Conservation (phyloP, 2,888 invertebrate genomes). For the Hecatera dysodea region DNA sequence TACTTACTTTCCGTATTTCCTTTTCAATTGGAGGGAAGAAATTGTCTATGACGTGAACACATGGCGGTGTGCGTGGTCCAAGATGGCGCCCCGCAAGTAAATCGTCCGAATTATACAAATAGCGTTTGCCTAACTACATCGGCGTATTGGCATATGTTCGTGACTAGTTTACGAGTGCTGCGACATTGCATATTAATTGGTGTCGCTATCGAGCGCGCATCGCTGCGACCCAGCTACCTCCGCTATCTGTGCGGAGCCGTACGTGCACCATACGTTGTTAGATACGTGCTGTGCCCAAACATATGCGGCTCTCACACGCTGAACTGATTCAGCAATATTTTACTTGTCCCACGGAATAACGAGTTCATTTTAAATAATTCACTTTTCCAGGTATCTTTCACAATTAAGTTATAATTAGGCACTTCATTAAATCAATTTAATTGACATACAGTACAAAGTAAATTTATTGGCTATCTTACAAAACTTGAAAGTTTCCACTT, state of each 20-base stretch:
- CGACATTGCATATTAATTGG: constrained; percentile 91
- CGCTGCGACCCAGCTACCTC: constrained; percentile 84
- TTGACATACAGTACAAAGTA: constrained; percentile 53
- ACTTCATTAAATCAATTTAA: constrained; percentile 34
- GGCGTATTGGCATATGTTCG: constrained; percentile 90
- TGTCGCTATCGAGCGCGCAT: constrained; percentile 87
- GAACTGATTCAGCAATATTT: constrained; percentile 21
- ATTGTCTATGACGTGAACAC: constrained; percentile 57
- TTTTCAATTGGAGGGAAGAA: constrained; percentile 58
- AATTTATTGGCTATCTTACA: constrained; percentile 50
- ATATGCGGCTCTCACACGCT: constrained; percentile 29
- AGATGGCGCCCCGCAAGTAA: constrained; percentile 75
- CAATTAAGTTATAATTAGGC: constrained; percentile 11
- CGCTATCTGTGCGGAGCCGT: constrained; percentile 49
- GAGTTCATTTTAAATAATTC: not conserved
- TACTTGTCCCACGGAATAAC: not conserved
- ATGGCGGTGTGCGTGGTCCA: constrained; percentile 49
- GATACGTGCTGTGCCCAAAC: constrained; percentile 35
- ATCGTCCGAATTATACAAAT: constrained; percentile 88
- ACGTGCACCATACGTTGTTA: constrained; percentile 61
- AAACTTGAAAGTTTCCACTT: constrained; percentile 57
- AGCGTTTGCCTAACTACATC: constrained; percentile 86
- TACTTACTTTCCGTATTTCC: constrained; percentile 51
- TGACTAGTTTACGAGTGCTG: constrained; percentile 89
- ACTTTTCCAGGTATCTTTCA: not conserved